Conservation (phyloP, 2,888 invertebrate species). For the Diadromus collaris region DNA sequence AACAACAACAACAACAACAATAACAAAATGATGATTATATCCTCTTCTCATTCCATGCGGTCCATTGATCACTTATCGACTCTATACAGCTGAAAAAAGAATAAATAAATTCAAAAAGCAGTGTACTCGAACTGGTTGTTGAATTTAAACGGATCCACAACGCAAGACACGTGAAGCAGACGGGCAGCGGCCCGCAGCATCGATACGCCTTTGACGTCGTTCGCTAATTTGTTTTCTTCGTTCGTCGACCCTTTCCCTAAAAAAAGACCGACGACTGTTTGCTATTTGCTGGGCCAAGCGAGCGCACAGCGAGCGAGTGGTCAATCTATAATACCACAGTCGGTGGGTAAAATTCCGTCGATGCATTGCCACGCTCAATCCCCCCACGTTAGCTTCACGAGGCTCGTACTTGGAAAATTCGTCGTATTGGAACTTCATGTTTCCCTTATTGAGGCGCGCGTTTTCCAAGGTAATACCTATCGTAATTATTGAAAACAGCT, state of each 20-base stretch:
- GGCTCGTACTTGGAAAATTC: neutral
- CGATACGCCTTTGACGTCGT: constrained; percentile 13
- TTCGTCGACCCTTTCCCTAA: constrained; percentile 3
- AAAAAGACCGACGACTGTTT: neutral
- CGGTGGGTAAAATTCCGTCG: neutral
- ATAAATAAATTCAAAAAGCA: neutral
- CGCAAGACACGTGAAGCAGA: neutral
- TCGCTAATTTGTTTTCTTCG: constrained; percentile 11
- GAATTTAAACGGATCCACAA: neutral
- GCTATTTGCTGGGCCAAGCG: neutral
- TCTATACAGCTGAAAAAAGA: neutral
- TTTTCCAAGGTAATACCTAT: too few species aligned
- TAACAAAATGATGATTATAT: constrained; percentile 60
- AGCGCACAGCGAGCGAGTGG: neutral
- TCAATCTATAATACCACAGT: too few species aligned
- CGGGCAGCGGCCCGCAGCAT: neutral
- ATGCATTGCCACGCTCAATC: constrained; percentile 1
- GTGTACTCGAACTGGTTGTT: neutral
- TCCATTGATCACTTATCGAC: neutral
- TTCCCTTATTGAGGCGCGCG: too few species aligned
- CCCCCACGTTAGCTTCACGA: constrained; percentile 1
- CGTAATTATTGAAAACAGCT: too few species aligned
- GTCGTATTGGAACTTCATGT: neutral
- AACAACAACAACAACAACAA: constrained; percentile 62
- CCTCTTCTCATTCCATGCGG: neutral